These are phyloP conservation scores for Idaea straminata DNA, from an alignment of 2,888 invertebrate genomes.

Conservation along the genomic window DNA sequence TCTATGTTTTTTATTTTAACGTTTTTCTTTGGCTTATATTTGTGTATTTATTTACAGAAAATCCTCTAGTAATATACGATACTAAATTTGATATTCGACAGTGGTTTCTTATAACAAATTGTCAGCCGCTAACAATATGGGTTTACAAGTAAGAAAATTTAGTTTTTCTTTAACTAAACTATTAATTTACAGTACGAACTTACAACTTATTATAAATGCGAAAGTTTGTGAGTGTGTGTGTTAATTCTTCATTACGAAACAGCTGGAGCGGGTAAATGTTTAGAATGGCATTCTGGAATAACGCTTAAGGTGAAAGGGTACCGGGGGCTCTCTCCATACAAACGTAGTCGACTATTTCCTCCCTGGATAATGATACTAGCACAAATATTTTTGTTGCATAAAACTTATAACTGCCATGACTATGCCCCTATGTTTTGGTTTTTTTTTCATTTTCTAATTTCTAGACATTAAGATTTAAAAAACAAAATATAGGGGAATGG, in stretches of 20 bases:
- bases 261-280: too few species aligned
- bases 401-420: too few species aligned
- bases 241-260: background rate
- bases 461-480: too few species aligned
- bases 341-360: too few species aligned
- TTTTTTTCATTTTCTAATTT: too few species aligned
- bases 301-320: too few species aligned
- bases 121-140: conserved; percentile 95
- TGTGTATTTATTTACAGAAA: conserved; percentile 81
- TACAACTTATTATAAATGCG: background rate
- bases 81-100: conserved; percentile 97
- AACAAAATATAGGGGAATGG: too few species aligned
- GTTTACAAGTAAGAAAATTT: conserved; percentile 86
- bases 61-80: conserved; percentile 91
- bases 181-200: background rate
- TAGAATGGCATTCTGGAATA: too few species aligned
- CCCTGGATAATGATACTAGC: too few species aligned
- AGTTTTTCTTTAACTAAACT: background rate
- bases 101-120: conserved; percentile 96
- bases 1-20: background rate
- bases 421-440: too few species aligned
- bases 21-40: background rate
- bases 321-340: too few species aligned
- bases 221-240: background rate
- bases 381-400: too few species aligned